Evolutionary conservation across 2,888 invertebrate genomes (phyloP).

Genomic region (Poecilobothrus nobilitatus): DNA sequence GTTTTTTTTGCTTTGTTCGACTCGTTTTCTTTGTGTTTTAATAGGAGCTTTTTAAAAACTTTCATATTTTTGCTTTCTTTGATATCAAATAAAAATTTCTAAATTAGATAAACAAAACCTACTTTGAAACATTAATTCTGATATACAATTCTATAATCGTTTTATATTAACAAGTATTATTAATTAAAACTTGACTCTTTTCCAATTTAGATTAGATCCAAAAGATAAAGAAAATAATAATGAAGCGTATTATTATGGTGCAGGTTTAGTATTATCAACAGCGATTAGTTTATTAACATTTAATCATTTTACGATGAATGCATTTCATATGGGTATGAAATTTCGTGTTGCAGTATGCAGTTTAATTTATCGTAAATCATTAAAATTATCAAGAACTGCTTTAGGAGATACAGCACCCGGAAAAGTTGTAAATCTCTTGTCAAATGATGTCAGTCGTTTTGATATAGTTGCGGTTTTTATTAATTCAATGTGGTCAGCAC

Average conservation of each 20-base stretch:
- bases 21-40: no score
- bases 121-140: no score
- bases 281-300: constrained; percentile 43
- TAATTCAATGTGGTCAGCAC: constrained; percentile 77
- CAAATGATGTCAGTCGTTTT: constrained; percentile 80
- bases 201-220: constrained; percentile 12
- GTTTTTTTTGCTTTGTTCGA: no score
- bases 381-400: constrained; percentile 58
- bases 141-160: no score
- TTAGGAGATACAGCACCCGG: constrained; percentile 77
- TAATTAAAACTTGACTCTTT: not conserved
- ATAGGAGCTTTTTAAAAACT: no score
- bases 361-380: constrained; percentile 75
- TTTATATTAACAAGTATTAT: no score
- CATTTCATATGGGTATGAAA: constrained; percentile 73
- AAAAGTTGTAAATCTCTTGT: constrained; percentile 78
- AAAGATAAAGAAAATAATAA: constrained; percentile 4
- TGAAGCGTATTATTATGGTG: constrained; percentile 52
- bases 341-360: constrained; percentile 74
- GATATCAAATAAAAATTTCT: no score
- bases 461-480: constrained; percentile 66
- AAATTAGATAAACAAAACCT: no score
- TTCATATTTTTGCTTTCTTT: no score
- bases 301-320: constrained; percentile 59
- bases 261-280: constrained; percentile 38